Conservation (phyloP, 2,797 vertebrate genomes). For the Pseudomugil gertrudae region DNA sequence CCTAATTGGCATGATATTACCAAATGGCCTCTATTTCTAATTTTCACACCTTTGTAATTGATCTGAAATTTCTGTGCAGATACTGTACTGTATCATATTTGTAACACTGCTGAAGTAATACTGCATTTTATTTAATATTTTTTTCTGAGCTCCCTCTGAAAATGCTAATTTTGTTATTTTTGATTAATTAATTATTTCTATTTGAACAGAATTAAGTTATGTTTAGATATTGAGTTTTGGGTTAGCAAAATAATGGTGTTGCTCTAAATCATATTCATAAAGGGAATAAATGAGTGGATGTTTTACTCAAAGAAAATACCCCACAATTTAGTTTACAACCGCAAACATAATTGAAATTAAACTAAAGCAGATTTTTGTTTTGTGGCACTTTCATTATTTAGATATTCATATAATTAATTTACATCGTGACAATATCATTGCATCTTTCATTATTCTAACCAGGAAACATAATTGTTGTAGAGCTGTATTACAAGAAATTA, state of each 20-base stretch:
- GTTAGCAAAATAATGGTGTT: too few species aligned
- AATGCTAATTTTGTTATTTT: conserved; percentile 11
- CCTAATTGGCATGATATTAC: conserved; percentile 75
- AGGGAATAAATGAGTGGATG: conserved; percentile 39
- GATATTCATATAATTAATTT: conserved; percentile 32
- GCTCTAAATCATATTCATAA: too few species aligned
- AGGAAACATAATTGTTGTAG: neutral
- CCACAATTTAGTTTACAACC: conserved; percentile 51
- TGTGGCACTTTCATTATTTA: conserved; percentile 14
- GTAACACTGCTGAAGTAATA: neutral
- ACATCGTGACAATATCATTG: too few species aligned
- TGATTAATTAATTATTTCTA: conserved; percentile 19
- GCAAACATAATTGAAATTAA: conserved; percentile 39
- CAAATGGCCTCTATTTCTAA: conserved; percentile 70
- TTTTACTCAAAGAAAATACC: conserved; percentile 53
- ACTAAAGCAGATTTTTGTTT: conserved; percentile 29
- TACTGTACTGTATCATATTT: conserved; percentile 21
- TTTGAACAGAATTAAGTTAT: conserved; percentile 12
- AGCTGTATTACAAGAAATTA: neutral
- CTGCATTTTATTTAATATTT: conserved; percentile 18
- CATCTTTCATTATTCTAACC: neutral
- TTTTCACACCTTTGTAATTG: conserved; percentile 65
- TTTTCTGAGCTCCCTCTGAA: conserved; percentile 9
- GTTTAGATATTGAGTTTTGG: too few species aligned
- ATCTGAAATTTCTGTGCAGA: conserved; percentile 56